Evolutionary conservation across 2,113 vertebrate genomes (phyloP).

Genomic region (Piaya cayana): DNA sequence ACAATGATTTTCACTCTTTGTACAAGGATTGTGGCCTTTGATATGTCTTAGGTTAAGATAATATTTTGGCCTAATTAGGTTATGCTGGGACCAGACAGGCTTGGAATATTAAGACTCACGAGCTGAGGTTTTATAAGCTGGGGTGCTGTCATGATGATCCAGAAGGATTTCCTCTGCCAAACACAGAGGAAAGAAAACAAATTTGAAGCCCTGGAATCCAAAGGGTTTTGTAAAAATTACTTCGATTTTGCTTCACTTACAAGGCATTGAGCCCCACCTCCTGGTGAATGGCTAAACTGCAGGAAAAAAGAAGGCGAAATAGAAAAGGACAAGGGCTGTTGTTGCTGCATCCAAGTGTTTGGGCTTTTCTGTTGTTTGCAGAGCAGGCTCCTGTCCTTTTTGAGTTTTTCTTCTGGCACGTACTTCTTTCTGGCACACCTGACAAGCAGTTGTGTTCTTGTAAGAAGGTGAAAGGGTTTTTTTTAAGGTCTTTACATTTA

Average conservation of each 20-base stretch:
- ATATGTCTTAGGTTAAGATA: not conserved
- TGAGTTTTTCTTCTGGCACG: not conserved
- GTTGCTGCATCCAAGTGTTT: not conserved
- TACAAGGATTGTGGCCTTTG: not conserved
- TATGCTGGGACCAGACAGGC: not conserved
- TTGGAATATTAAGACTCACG: not conserved
- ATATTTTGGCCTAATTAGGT: not conserved
- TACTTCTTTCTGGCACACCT: not conserved
- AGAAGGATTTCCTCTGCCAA: not conserved
- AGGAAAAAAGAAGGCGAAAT: not conserved
- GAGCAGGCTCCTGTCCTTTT: not conserved
- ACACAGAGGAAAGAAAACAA: not conserved
- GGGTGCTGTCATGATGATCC: not conserved
- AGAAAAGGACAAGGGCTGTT: not conserved
- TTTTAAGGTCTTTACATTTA: not conserved
- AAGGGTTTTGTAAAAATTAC: not conserved
- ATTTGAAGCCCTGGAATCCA: not conserved
- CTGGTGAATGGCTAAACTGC: not conserved
- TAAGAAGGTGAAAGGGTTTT: not conserved
- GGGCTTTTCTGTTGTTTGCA: not conserved
- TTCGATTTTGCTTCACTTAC: not conserved
- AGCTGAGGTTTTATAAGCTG: not conserved
- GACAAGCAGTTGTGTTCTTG: not conserved
- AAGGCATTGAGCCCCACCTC: constrained; percentile 39
- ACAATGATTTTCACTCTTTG: not conserved